phyloP scores from a whole-genome alignment of 2,797 vertebrate genomes.

The Coendou prehensilis region DNA sequence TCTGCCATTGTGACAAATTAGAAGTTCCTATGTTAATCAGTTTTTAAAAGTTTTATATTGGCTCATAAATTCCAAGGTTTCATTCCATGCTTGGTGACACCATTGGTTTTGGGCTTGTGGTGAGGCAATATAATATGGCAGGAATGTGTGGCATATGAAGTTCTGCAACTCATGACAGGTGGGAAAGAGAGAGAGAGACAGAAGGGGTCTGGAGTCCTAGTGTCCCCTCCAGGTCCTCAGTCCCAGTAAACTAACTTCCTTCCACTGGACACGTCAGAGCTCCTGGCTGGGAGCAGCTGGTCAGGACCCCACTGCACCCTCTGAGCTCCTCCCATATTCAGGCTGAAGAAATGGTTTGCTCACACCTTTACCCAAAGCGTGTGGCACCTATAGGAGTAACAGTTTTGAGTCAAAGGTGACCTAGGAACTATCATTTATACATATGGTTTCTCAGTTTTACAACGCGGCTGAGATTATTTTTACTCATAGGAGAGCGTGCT shows the following conservation, averaged over 20 bases:
- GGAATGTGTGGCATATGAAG: not conserved
- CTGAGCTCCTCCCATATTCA: not conserved
- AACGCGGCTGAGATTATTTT: not conserved
- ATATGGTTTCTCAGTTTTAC: not conserved
- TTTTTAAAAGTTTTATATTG: not conserved
- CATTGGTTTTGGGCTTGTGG: not conserved
- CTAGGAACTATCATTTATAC: not conserved
- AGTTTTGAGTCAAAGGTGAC: not conserved
- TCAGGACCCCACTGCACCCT: not conserved
- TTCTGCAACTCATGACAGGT: no score
- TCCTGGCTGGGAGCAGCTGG: not conserved
- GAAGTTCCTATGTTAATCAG: not conserved
- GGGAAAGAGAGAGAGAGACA: no score
- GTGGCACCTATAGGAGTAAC: not conserved
- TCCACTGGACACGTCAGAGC: not conserved
- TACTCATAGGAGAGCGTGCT: not conserved
- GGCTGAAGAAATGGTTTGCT: not conserved
- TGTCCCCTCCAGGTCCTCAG: rapidly evolving
- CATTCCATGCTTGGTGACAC: not conserved
- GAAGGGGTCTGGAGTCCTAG: not conserved
- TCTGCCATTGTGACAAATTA: not conserved
- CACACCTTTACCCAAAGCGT: not conserved
- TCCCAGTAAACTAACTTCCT: not conserved
- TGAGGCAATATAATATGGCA: rapidly evolving
- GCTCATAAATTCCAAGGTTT: not conserved